Evolutionary conservation across 2,113 vertebrate species (phyloP).

Genomic region (Vicugna pacos): DNA sequence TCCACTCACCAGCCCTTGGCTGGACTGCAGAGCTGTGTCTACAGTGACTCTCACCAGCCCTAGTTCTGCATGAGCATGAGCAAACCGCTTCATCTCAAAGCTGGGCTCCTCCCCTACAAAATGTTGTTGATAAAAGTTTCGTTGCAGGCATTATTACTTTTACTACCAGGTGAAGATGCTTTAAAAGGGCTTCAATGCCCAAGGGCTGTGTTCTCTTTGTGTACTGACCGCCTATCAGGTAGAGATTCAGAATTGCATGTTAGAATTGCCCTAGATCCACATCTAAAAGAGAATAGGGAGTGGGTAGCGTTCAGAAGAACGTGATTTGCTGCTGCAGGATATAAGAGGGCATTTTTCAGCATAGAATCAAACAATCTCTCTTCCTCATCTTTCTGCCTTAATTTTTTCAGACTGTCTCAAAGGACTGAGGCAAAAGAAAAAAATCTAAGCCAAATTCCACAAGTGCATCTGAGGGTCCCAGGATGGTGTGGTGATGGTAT

Average conservation of each 20-base stretch:
- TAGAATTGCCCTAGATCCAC: neutral
- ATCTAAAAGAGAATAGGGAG: neutral
- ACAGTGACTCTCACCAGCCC: neutral
- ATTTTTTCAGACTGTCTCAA: neutral
- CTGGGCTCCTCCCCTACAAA: neutral
- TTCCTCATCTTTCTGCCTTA: constrained; percentile 10
- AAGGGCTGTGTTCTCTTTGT: neutral
- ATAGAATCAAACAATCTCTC: constrained; percentile 3
- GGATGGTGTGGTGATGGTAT: neutral
- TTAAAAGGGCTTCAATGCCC: neutral
- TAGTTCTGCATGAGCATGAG: neutral
- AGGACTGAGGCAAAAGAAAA: neutral
- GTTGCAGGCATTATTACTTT: neutral
- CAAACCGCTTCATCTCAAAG: neutral
- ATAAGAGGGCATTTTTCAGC: neutral
- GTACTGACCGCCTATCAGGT: neutral
- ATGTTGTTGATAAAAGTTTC: neutral
- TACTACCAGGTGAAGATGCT: neutral
- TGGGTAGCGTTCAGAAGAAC: neutral
- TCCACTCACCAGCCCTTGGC: neutral
- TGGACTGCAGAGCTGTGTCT: neutral
- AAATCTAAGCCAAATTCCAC: neutral
- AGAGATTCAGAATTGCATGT: neutral
- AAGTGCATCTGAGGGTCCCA: neutral
- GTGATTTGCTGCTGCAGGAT: neutral